These are phyloP conservation scores for Antheraea assamensis DNA, from an alignment of 2,888 invertebrate species.

Conservation along the genomic window DNA sequence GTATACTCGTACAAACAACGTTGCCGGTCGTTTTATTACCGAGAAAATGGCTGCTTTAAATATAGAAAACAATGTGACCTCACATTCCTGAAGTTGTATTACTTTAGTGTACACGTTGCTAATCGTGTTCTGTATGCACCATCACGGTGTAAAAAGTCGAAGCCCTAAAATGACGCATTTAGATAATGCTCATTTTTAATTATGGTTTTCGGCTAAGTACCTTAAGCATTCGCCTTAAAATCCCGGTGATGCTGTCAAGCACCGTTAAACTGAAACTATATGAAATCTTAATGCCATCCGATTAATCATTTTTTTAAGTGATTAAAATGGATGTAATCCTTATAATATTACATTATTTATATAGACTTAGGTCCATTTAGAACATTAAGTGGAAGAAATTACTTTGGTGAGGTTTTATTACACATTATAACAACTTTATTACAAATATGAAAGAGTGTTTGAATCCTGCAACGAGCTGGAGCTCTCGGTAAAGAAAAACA, in stretches of 20 bases:
- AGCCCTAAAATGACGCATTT: slow-evolving; percentile 44
- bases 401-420: no score
- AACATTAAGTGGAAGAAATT: no score
- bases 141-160: slow-evolving; percentile 48
- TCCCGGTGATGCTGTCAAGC: no score
- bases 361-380: no score
- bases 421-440: not conserved
- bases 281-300: not conserved
- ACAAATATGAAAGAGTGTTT: not conserved
- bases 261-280: no score
- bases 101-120: slow-evolving; percentile 61
- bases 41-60: slow-evolving; percentile 46
- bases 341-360: not conserved
- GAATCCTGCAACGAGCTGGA: no score
- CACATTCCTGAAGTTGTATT: slow-evolving; percentile 56
- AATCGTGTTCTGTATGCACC: slow-evolving; percentile 69
- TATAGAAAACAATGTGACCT: slow-evolving; percentile 58
- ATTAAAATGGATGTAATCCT: not conserved
- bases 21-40: slow-evolving; percentile 42
- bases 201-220: no score
- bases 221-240: no score
- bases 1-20: slow-evolving; percentile 32
- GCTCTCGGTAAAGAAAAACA: no score
- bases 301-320: not conserved
- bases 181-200: not conserved